Evolutionary conservation across 2,888 invertebrate species (phyloP).

Genomic region (Atrina japonica): DNA sequence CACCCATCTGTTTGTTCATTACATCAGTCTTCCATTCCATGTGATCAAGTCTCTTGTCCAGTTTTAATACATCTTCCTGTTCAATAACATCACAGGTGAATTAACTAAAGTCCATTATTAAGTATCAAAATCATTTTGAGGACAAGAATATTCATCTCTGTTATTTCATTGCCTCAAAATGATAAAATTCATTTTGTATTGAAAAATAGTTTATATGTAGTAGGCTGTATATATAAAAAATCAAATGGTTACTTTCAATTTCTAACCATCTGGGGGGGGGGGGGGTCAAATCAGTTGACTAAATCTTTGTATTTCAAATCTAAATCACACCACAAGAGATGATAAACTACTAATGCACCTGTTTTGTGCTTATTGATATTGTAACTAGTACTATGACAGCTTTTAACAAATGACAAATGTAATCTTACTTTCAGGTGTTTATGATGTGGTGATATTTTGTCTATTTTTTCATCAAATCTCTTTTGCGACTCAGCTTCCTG

Average conservation of each 20-base stretch:
- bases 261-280: too few relatives aligned
- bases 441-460: constrained; percentile 63
- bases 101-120: background rate
- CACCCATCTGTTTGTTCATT: constrained; percentile 77
- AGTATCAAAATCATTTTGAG: background rate
- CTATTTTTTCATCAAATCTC: constrained; percentile 58
- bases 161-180: background rate
- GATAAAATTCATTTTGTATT: background rate
- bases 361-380: too few relatives aligned
- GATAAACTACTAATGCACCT: too few relatives aligned
- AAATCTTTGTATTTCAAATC: too few relatives aligned
- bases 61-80: constrained; percentile 60
- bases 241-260: too few relatives aligned
- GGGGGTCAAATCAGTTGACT: too few relatives aligned
- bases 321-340: too few relatives aligned
- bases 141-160: background rate
- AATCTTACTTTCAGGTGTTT: constrained; percentile 63
- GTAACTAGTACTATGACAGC: too few relatives aligned
- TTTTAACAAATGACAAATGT: too few relatives aligned
- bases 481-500: constrained; percentile 62
- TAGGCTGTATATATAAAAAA: too few relatives aligned
- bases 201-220: background rate
- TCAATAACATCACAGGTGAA: too few relatives aligned
- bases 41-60: constrained; percentile 69
- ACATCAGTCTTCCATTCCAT: constrained; percentile 72